Conservation (phyloP, 2,797 vertebrate genomes). For the Orestias chungarensis region DNA sequence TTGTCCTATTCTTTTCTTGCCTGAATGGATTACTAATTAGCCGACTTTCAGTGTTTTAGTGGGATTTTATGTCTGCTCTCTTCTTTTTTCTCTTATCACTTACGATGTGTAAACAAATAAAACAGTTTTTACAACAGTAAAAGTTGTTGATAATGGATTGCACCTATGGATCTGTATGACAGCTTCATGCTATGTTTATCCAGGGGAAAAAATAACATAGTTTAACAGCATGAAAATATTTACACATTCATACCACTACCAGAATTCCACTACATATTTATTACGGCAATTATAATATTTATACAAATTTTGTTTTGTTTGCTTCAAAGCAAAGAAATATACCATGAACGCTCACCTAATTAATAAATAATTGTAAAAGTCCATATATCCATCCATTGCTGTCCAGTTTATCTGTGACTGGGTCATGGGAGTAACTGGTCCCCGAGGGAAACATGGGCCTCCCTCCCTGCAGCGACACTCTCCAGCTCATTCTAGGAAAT, state of each 20-base stretch:
- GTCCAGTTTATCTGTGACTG: not conserved
- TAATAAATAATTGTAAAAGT: not conserved
- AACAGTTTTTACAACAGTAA: constrained; percentile 20
- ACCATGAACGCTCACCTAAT: not conserved
- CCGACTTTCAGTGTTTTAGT: constrained; percentile 46
- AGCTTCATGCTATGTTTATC: not conserved
- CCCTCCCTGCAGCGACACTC: not conserved
- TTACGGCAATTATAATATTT: not conserved
- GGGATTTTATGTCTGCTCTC: constrained; percentile 25
- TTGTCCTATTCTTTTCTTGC: constrained; percentile 41
- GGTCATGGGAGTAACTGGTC: not conserved
- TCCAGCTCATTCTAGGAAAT: not conserved
- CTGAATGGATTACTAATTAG: constrained; percentile 60
- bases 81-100: constrained; percentile 1
- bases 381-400: not conserved
- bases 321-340: not conserved
- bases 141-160: too few species aligned
- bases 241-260: not conserved
- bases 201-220: not conserved
- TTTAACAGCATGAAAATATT: not conserved
- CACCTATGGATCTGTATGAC: not conserved
- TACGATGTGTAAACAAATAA: not conserved
- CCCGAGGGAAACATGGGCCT: not conserved
- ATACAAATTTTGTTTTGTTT: not conserved
- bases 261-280: not conserved